These are phyloP conservation scores for Ophonus ardosiacus DNA, from an alignment of 2,888 invertebrate genomes.

Conservation along the genomic window DNA sequence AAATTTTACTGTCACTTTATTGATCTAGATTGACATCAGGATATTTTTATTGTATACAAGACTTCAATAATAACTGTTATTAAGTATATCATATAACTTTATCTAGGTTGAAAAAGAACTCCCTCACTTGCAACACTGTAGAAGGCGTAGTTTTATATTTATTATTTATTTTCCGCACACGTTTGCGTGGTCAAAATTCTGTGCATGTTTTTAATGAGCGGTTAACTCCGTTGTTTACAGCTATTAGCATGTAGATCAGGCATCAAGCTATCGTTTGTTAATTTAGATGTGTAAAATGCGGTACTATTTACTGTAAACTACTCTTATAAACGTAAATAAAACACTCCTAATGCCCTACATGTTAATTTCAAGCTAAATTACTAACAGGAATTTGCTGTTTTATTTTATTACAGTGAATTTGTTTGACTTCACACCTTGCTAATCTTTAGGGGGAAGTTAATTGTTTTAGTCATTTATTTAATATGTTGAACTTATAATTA, in stretches of 20 bases:
- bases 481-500: background rate
- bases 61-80: no score
- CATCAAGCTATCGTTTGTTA: slow-evolving; percentile 40
- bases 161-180: background rate
- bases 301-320: slow-evolving; percentile 20
- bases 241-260: slow-evolving; percentile 28
- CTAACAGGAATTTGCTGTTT: background rate
- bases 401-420: background rate
- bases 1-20: no score
- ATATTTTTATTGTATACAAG: no score
- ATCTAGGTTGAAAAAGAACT: background rate
- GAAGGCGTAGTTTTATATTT: background rate
- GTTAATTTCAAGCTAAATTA: slow-evolving; percentile 19
- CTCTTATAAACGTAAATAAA: slow-evolving; percentile 5
- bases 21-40: no score
- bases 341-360: background rate
- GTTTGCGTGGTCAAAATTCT: slow-evolving; percentile 35
- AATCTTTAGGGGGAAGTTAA: background rate
- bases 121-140: background rate
- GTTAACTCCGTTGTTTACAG: slow-evolving; percentile 34
- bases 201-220: slow-evolving; percentile 44
- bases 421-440: background rate
- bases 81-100: background rate
- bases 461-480: background rate
- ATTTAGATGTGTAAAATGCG: slow-evolving; percentile 42